phyloP scores from a whole-genome alignment of 2,888 invertebrate species.

The Scelioninae gen. 1 region DNA sequence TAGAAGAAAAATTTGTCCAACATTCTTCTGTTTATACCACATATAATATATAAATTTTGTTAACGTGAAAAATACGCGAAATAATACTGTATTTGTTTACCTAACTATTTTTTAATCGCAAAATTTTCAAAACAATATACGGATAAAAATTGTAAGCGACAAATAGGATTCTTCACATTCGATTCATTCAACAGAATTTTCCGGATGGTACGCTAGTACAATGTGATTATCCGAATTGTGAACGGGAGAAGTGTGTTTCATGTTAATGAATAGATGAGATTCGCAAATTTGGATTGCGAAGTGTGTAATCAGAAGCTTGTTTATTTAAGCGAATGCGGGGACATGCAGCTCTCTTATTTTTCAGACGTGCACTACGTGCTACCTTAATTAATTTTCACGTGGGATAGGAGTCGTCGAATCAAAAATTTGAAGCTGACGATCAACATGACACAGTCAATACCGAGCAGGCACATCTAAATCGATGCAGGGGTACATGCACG shows the following conservation, averaged over 20 bases:
- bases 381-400: too few species aligned
- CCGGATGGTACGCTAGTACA: constrained; percentile 4
- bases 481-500: neutral
- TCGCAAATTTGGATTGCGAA: constrained; percentile 57
- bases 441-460: constrained; percentile 27
- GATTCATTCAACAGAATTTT: constrained; percentile 7
- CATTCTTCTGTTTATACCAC: too few species aligned
- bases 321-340: constrained; percentile 44
- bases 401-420: constrained; percentile 15
- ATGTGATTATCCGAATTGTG: constrained; percentile 40
- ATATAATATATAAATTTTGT: too few species aligned
- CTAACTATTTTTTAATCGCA: too few species aligned
- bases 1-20: too few species aligned
- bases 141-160: too few species aligned
- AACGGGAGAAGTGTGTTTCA: constrained; percentile 36
- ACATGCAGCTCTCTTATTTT: constrained; percentile 39
- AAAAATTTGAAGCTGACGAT: constrained; percentile 19
- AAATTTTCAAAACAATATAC: too few species aligned
- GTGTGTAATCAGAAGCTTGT: constrained; percentile 57
- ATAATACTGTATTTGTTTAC: too few species aligned
- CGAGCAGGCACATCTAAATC: constrained; percentile 4
- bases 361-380: neutral
- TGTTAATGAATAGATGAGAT: constrained; percentile 64
- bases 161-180: too few species aligned
- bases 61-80: too few species aligned